A percentile compares a stretch with the other conserved stretches of the same genome.
These are phyloP conservation scores for Anorthoa munda DNA, from an alignment of 2,888 invertebrate genomes.

Conservation along the genomic window DNA sequence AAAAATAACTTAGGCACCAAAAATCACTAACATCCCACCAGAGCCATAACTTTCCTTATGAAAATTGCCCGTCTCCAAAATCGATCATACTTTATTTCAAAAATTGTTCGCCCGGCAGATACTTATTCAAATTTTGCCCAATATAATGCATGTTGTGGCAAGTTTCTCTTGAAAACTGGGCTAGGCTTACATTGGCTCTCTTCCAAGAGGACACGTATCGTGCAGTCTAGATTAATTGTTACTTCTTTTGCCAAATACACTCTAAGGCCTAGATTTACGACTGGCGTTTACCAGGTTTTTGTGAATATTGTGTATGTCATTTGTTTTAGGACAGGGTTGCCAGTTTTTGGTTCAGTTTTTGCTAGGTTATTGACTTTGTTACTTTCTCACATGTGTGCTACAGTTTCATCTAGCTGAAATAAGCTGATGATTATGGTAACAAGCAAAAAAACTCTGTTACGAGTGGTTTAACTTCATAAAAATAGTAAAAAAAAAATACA, in stretches of 20 bases:
- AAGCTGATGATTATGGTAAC: neutral
- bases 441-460: neutral
- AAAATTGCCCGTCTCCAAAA: conserved; percentile 56
- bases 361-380: neutral
- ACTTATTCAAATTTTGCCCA: conserved; percentile 65
- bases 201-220: conserved; percentile 77
- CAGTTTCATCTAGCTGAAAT: neutral
- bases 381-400: neutral
- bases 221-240: conserved; percentile 84
- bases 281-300: conserved; percentile 73
- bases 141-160: conserved; percentile 71
- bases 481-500: no score
- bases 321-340: conserved; percentile 62
- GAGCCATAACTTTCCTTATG: conserved; percentile 15
- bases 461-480: neutral
- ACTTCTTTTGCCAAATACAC: conserved; percentile 86
- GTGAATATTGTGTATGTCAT: conserved; percentile 70
- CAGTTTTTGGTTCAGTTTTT: conserved; percentile 1
- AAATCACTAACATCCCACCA: conserved; percentile 14
- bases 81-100: conserved; percentile 58
- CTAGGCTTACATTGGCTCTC: conserved; percentile 75
- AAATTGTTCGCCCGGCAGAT: conserved; percentile 58
- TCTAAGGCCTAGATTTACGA: conserved; percentile 78
- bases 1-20: conserved; percentile 36
- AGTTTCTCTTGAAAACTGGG: conserved; percentile 63